Percentiles rank a stretch among this genome's conserved stretches.
These are phyloP conservation scores for Stigmatopora nigra DNA, from an alignment of 2,113 vertebrate species.

Conservation along the genomic window DNA sequence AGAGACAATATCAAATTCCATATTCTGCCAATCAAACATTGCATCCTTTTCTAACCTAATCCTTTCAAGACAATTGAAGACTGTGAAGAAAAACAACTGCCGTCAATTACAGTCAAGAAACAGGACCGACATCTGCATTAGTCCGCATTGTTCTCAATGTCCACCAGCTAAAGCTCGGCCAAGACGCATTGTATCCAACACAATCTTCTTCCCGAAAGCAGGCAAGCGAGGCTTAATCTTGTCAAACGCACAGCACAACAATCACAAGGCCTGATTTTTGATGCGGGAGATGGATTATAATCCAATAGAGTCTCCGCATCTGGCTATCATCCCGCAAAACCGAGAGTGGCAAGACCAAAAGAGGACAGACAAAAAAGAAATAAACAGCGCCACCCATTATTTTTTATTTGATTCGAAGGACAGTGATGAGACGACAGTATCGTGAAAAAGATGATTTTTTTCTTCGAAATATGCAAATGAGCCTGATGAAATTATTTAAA, in stretches of 20 bases:
- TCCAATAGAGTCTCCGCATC: constrained; percentile 52
- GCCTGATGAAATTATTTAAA: not conserved
- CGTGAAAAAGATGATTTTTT: constrained; percentile 1
- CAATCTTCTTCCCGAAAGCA: constrained; percentile 46
- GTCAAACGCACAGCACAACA: constrained; percentile 57
- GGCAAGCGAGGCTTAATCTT: constrained; percentile 51
- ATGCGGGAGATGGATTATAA: constrained; percentile 62
- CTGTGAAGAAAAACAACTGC: not conserved
- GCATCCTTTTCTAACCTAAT: not conserved
- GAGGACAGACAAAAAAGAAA: constrained; percentile 23
- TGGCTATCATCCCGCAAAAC: constrained; percentile 54
- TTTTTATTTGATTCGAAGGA: not conserved
- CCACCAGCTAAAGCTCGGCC: constrained; percentile 24
- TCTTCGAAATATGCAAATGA: not conserved
- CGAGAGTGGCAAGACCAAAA: constrained; percentile 38
- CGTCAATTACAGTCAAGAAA: constrained; percentile 1
- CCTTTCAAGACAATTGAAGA: not conserved
- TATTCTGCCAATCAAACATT: not conserved
- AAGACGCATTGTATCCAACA: constrained; percentile 34
- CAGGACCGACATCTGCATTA: constrained; percentile 4
- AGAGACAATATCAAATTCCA: too few relatives aligned
- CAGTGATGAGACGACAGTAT: not conserved
- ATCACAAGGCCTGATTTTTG: constrained; percentile 58
- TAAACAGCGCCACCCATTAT: not conserved
- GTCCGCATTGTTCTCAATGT: not conserved